Base-by-base conservation (phyloP, 2,888 invertebrate genomes). In the Cancer borealis region DNA sequence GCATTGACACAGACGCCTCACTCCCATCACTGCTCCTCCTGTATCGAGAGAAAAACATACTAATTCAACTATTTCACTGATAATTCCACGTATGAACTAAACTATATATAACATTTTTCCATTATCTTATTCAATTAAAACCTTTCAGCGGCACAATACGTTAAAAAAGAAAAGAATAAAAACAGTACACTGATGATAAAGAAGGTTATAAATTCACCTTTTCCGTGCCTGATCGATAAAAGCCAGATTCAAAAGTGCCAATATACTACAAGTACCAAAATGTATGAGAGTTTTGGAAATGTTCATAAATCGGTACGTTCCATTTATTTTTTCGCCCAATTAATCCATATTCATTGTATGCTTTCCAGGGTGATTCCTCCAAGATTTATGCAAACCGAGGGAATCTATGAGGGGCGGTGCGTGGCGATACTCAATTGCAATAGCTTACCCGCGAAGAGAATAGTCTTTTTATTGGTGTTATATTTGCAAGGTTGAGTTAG, bases 341-440 rank as follows among this genome's bases (percentile, higher is more conserved):
- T 73, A 73, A 73, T 73, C 73, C 73, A 73, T 73, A 73, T 73
- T 73, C 73, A 73, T 73, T 73, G 73, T 73, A 73, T 73, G 73
- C 26, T 73, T 73, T 73, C 26, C 73, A 26, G 73, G 73, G 73
- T 73, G 73, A 73, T 73, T 73, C 73, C 73, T 73, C 73, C 26
- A 73, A 73, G 73, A 73, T 73, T 73, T 73, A 73, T 73, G 73
- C 73, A 73, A 73, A 73, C 73, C 26, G n/a, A 26, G 73, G 26
- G 8, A n/a, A 73, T 73, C 73, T 73, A 73, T 73, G 73, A 73
- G 73, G 73, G n/a, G 73, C n/a, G 26, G 73, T 8, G 73, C 73
- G 73, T 73, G 73, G 73, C 73, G 73, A 5, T 73, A n/a, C 73
- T 73, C 26, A n/a, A 8, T n/a, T 73, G 73, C 73, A 73, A 73